Evolutionary conservation across 1,140 invertebrate genomes (phyloP).

Genomic region (Lasaia peninsularis): DNA sequence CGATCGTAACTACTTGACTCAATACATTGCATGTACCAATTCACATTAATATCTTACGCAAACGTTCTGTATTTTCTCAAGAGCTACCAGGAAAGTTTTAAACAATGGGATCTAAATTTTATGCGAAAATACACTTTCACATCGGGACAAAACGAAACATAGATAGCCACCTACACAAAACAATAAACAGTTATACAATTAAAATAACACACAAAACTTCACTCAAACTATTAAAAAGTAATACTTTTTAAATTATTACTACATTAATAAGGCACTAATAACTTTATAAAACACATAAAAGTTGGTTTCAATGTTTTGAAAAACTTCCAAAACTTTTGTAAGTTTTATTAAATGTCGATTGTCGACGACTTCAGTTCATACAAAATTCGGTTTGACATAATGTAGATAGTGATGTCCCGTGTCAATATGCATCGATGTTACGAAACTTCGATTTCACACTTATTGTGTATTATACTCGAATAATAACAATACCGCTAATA

Average conservation of each 20-base stretch:
- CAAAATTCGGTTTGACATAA: background rate
- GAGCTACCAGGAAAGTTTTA: conserved; percentile 57
- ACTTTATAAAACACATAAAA: conserved; percentile 17
- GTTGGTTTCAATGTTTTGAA: conserved; percentile 32
- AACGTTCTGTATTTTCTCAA: conserved; percentile 55
- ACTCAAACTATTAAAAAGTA: conserved; percentile 21
- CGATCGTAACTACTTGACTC: conserved; percentile 19
- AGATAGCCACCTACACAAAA: conserved; percentile 72
- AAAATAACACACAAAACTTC: conserved; percentile 45
- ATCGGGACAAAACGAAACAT: conserved; percentile 58
- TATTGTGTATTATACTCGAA: no score
- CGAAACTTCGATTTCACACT: no score
- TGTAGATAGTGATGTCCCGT: background rate
- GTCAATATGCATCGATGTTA: no score
- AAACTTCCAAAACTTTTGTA: conserved; percentile 42
- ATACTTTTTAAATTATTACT: conserved; percentile 16
- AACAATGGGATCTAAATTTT: conserved; percentile 75
- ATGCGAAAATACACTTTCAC: conserved; percentile 75
- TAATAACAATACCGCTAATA: no score
- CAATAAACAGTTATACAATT: conserved; percentile 66
- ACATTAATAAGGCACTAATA: conserved; percentile 13
- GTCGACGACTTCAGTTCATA: conserved; percentile 55
- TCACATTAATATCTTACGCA: conserved; percentile 41
- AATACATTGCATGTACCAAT: conserved; percentile 38
- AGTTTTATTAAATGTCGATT: conserved; percentile 53